Evolutionary conservation across 2,113 vertebrate genomes (phyloP), one percentile per base, ranked within the genome.

Genomic region (Procavia capensis): DNA sequence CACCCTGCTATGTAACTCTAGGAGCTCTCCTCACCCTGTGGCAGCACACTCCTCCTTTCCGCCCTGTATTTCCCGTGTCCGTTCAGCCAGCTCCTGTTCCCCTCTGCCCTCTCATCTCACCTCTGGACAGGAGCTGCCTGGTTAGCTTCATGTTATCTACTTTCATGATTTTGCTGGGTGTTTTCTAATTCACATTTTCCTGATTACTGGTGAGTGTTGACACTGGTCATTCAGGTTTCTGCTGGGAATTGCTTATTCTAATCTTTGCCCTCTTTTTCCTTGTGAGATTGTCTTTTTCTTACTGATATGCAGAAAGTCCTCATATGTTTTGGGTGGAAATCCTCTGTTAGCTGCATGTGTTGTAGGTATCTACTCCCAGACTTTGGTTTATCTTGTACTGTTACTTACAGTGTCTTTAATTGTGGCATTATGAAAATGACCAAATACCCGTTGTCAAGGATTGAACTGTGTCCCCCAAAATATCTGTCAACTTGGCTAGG

Each of bases 181-280:
- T 70, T 92, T 68, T 93, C 81, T 78, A 78, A 70, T 45, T 95
- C 78, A 66, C 74, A 81, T 54, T 54, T 54, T 54, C 50, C 50
- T 13, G 50, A 54, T 54, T 54, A 54, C 11, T 16, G 86, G 61
- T 57, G 36, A 81, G 36, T 54, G 5, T 57, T 6, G 83, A 83
- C 50, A 45, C 54, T 79, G 25, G 47, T 14, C 13, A 57, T 88
- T 78, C 45, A 81, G 43, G 25, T 54, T 70, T 84, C 9, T 45
- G 29, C 24, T 36, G 59, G 50, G 59, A 95, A 86, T 70, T 70
- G 90, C 8, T 82, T 76, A 20, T 68, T 70, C 57, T 54, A 43
- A 86, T 29, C 25, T 76, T 50, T 8, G 24, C 4, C 14, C 7
- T 64, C 24, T 54, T 54, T 45, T 13, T 22, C 50, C 61, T 39